phyloP scores from a whole-genome alignment of 2,888 invertebrate genomes.

The Ophion costatus region DNA sequence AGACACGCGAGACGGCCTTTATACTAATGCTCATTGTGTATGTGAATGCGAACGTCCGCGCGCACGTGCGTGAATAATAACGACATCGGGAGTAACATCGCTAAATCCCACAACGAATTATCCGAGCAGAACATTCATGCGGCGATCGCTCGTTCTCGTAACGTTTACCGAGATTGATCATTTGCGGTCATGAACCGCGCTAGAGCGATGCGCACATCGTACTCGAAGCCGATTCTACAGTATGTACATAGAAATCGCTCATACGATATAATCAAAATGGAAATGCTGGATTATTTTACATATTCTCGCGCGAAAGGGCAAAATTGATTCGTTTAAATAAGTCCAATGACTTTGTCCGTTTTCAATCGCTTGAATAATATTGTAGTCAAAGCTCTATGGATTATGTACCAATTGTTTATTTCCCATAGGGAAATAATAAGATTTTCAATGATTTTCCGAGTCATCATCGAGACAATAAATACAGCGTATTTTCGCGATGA shows the following conservation, averaged over 20 bases:
- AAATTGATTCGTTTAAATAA: conserved; percentile 18
- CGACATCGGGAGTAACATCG: conserved; percentile 39
- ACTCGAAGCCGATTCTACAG: not conserved
- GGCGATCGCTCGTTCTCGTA: conserved; percentile 36
- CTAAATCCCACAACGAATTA: conserved; percentile 48
- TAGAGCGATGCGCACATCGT: conserved; percentile 27
- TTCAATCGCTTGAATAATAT: conserved; percentile 10
- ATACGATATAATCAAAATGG: conserved; percentile 6
- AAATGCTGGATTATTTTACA: conserved; percentile 32
- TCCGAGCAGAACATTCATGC: conserved; percentile 40
- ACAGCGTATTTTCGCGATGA: no score
- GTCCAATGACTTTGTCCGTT: conserved; percentile 3
- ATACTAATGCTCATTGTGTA: conserved; percentile 24
- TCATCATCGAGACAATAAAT: no score
- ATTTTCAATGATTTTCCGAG: no score
- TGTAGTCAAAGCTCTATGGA: not conserved
- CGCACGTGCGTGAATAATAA: conserved; percentile 40
- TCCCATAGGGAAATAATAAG: no score
- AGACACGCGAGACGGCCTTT: conserved; percentile 30
- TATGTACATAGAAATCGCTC: conserved; percentile 2
- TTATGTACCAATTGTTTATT: not conserved
- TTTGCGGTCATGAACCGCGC: conserved; percentile 63
- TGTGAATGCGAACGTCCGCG: not conserved
- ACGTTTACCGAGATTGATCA: conserved; percentile 70
- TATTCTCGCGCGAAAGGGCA: conserved; percentile 3